Base-by-base conservation (phyloP, 2,113 vertebrate species). In the Bostrychus sinensis region DNA sequence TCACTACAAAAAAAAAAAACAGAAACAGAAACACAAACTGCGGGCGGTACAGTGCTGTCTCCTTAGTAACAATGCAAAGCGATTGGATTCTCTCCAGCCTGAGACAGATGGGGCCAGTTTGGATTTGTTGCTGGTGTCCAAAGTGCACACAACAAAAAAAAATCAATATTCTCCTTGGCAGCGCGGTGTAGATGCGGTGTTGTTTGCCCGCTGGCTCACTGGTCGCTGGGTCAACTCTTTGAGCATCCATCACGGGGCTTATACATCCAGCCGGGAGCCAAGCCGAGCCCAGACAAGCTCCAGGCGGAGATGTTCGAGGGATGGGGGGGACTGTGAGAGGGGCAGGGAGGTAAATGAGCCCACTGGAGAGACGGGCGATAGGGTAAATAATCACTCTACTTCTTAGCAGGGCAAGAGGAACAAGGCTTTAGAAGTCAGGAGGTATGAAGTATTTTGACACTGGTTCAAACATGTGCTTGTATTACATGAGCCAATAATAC, bases 131-230 rank as follows among this genome's bases (percentile, higher is more conserved):
- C 38, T n/a, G 50, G 46, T 63, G 77, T 82, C 75, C 75, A 83
- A 81, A 85, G 75, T 77, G 72, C 75, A 71, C 34, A 41, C 72
- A 91, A 89, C 72, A 91, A 89, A 88, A 78, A 63, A 56, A 87
- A 91, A 92, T 93, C 90, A 87, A 93, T 92, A 92, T 87, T 89
- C 73, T 73, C 61, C 82, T 85, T 89, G 90, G 89, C 89, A 89
- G 80, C 88, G 82, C 81, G 88, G 78, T 87, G 91, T 86, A 87
- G 81, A 82, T 38, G 72, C 67, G 70, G 64, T 69, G 73, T 72
- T 88, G 84, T 91, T 81, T 84, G 84, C 85, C 83, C 66, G 69
- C 79, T 81, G 78, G 88, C 76, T 85, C 77, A 62, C 70, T 51
- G 84, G 90, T 90, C 87, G 79, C 1, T 5, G 55, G 85, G 88